These are phyloP conservation scores for Alcis repandata DNA, from an alignment of 2,888 invertebrate species.

Conservation along the genomic window DNA sequence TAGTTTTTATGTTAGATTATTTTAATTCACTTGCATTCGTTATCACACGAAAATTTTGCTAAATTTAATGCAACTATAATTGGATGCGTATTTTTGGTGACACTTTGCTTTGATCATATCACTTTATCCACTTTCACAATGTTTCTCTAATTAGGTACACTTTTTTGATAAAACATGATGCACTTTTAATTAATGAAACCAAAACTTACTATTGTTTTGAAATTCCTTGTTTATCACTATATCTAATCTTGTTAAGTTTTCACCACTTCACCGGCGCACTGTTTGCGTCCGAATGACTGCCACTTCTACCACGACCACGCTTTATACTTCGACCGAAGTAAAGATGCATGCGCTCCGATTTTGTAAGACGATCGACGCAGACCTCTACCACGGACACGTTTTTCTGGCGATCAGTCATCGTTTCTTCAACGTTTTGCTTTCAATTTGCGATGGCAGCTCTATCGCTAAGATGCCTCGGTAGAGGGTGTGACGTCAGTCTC, in stretches of 20 bases:
- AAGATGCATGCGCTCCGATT: slow-evolving; percentile 81
- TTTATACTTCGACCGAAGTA: slow-evolving; percentile 83
- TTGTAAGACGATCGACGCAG: slow-evolving; percentile 80
- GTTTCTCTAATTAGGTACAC: slow-evolving; percentile 7
- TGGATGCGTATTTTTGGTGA: slow-evolving; percentile 8
- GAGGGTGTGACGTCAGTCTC: slow-evolving; percentile 73
- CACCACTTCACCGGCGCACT: slow-evolving; percentile 79
- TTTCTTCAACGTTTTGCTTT: slow-evolving; percentile 45
- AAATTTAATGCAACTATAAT: neutral
- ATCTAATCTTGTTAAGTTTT: slow-evolving; percentile 59
- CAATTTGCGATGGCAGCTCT: slow-evolving; percentile 39
- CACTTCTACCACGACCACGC: slow-evolving; percentile 75
- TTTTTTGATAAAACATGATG: slow-evolving; percentile 29
- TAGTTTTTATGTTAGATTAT: neutral
- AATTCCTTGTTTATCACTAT: slow-evolving; percentile 71
- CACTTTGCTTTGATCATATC: slow-evolving; percentile 7
- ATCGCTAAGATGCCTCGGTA: slow-evolving; percentile 62
- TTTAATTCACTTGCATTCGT: neutral
- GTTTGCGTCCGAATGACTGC: slow-evolving; percentile 82
- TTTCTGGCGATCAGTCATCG: slow-evolving; percentile 41
- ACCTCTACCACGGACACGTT: slow-evolving; percentile 71
- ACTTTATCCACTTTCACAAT: slow-evolving; percentile 37
- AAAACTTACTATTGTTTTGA: slow-evolving; percentile 72
- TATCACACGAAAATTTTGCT: neutral
- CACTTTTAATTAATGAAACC: slow-evolving; percentile 42